Conservation (phyloP, 2,888 invertebrate genomes). For the Andrena fulva region DNA sequence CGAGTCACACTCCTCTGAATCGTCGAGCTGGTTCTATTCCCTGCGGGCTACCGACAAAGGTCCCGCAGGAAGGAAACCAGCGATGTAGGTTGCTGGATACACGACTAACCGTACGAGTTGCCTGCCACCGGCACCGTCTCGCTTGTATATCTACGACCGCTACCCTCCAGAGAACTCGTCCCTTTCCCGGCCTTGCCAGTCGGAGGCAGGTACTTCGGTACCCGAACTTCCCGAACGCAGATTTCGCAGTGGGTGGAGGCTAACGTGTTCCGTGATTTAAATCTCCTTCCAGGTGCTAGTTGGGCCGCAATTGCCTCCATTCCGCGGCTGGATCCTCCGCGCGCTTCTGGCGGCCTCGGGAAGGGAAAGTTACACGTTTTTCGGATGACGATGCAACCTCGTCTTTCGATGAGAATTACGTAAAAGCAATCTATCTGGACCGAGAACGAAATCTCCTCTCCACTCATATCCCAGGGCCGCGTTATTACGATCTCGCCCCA, state of each 20-base stretch:
- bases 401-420: slow-evolving; percentile 21
- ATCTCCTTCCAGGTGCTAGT: slow-evolving; percentile 36
- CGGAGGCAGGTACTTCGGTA: slow-evolving; percentile 72
- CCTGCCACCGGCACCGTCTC: slow-evolving; percentile 14
- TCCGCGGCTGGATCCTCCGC: neutral
- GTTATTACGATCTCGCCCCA: slow-evolving; percentile 73
- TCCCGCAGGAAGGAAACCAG: slow-evolving; percentile 82
- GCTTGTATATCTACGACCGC: slow-evolving; percentile 13
- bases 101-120: slow-evolving; percentile 51
- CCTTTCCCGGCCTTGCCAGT: slow-evolving; percentile 49
- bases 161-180: slow-evolving; percentile 34
- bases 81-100: slow-evolving; percentile 77
- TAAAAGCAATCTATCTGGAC: slow-evolving; percentile 39
- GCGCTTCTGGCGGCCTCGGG: too few relatives aligned
- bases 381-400: neutral
- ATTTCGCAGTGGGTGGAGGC: slow-evolving; percentile 45
- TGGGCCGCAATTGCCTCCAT: too few relatives aligned
- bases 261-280: slow-evolving; percentile 41
- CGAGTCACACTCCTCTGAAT: slow-evolving; percentile 81
- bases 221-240: slow-evolving; percentile 71
- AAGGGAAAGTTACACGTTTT: neutral
- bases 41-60: slow-evolving; percentile 64
- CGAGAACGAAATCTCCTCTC: slow-evolving; percentile 12
- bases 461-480: slow-evolving; percentile 55
- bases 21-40: slow-evolving; percentile 80